Base-by-base conservation (phyloP, 2,797 vertebrate species). In the Ficedula albicollis region DNA sequence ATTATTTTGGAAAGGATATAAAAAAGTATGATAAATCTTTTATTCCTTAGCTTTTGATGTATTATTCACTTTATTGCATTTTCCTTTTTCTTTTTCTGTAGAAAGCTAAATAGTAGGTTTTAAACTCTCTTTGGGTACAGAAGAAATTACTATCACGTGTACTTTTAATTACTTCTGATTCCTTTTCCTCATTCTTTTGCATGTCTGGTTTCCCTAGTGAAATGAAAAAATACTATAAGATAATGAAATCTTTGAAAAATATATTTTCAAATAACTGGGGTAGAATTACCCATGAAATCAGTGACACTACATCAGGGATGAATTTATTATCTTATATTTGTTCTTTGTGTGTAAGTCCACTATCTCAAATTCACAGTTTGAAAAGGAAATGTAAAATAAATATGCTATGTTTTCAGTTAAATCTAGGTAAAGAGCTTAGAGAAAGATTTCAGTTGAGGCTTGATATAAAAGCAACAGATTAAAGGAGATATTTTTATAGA, bases 231-330 rank as follows among this genome's bases (percentile, higher is more conserved):
- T 89, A 22, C 52, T 38, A 9, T 58, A 38, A 77, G 56, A 84
- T 56, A 96, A 89, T 70, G 21, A 90, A 93, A 80, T 10, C 17
- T 85, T 79, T 68, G 38, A 89, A 89, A 93, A 87, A 67, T 59
- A 49, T 76, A 86, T 86, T 96, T 94, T 30, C 38, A 84, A 92
- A 84, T 84, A 92, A 79, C 22, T 51, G 11, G 34, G 21, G 15
- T 18, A 91, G 74, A 86, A 88, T 91, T 80, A 55, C 30, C 80
- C 23, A 15, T 87, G 43, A 89, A 93, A 68, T 89, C 70, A 87
- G 30, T 73, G 48, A 34, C 13, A 58, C 27, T 87, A 34, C 30
- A 58, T n/a, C 39, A 58, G 30, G 49, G 69, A 81, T 66, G 20
- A 95, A 81, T 81, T 89, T 87, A 83, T 81, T 90, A 81, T 75